Evolutionary conservation across 2,888 invertebrate species (phyloP), one percentile per base, ranked within the genome.

Genomic region (Melieria picta): DNA sequence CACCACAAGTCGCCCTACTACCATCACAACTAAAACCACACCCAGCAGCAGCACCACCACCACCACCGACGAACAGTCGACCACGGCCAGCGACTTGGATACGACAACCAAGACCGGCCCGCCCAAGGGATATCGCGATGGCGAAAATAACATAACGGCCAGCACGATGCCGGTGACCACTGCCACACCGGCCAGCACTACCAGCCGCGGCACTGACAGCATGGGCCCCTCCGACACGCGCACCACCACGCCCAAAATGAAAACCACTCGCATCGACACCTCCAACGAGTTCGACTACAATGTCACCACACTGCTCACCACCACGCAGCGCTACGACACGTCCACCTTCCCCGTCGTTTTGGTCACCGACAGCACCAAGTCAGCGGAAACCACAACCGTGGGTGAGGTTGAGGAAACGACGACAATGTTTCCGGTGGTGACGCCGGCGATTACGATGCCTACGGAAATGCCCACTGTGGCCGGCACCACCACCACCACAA

Each of bases 101-200:
- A 74, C 77, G 4, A 80, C 81, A 30, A 78, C 78, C 3, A 86
- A 84, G 72, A 80, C 82, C 6, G 85, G 84, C 11, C 82, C 82
- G 46, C 83, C 85, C 0, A 86, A 85, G 72, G 83, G 85, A 55
- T 86, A 86, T 76, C 83, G 87, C n/a, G 86, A 86, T 80, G 87
- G 86, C 72, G 87, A 85, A 65, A 85, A 86, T 76, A 85, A 86
- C 76, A 86, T 85, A 66, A 87, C 86, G 42, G 85, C 81, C 75
- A 75, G 79, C 42, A 78, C 78, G 7, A 67, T 70, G 11, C 55
- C 65, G 2, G 3, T 52, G 16, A 61, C 69, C 13, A 60, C 55
- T 4, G 52, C 73, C 4, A 70, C 62, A 4, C 55, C 56, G 1
- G 60, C 61, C 5, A 56, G 7, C 9, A 61, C 77, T 56, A 74